Base-by-base conservation (phyloP, 2,113 vertebrate species). In the Mesoclemmys tuberculata region DNA sequence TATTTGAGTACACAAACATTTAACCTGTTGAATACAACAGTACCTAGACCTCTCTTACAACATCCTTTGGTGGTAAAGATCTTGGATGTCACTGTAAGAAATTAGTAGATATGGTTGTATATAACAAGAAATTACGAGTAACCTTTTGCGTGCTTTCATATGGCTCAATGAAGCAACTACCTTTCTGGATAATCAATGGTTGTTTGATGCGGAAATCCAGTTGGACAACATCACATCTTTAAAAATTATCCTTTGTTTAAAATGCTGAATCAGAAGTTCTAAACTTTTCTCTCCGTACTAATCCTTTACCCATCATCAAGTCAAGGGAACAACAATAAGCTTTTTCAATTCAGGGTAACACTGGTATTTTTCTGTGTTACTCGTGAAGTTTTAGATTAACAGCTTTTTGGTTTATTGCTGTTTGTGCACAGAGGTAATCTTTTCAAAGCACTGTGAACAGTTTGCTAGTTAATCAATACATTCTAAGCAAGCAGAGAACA, bases 401-500 rank as follows among this genome's bases (percentile, higher is more conserved):
- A 71, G 35, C 64, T 22, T 38, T 61, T 61, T 71, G 21, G 19
- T 71, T 71, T 71, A 71, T 31, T 71, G n/a, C n/a, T 38, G 35
- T 71, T 71, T 38, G 64, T 71, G 64, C 64, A 71, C 35, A 38
- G 64, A 38, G 51, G 27, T 26, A 55, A 85, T 77, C 68, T 46
- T 58, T 27, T 58, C 75, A 71, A 71, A 71, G 46, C 56, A 46
- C 38, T 81, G 82, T 31, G 75, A 96, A 94, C 29, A 85, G 49
- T 52, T 82, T 64, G 8, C 80, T 91, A 81, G 88, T 81, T 96
- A 93, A 96, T 93, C 51, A 92, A 55, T 74, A 96, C n/a, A 48
- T 71, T 35, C 75, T 95, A 87, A 94, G 58, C 44, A 95, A 96
- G 91, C 2, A 90, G 35, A 79, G 85, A 75, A 79, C 26, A 87